Conservation (phyloP, 2,888 invertebrate species). For the Drosophila seclusa region DNA sequence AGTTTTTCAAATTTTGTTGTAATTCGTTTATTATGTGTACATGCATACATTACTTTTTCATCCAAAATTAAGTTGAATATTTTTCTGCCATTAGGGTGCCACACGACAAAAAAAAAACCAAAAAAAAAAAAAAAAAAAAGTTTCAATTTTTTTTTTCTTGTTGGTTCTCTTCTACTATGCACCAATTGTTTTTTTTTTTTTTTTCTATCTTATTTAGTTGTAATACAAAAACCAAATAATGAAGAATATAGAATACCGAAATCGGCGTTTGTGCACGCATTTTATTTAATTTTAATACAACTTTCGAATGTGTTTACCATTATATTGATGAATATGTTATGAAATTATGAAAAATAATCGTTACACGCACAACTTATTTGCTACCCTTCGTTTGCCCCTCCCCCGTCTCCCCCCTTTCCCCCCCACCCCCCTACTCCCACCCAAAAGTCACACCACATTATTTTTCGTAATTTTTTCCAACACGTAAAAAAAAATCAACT, state of each 20-base stretch:
- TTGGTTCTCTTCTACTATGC: conserved; percentile 48
- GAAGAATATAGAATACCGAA: conserved; percentile 40
- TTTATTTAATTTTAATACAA: conserved; percentile 67
- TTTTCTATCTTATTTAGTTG: conserved; percentile 53
- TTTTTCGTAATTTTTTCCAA: conserved; percentile 50
- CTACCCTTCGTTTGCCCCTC: conserved; percentile 34
- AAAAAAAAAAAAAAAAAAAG: conserved; percentile 17
- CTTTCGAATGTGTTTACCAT: conserved; percentile 56
- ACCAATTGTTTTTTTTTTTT: conserved; percentile 56
- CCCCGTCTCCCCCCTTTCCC: not conserved
- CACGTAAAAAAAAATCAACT: conserved; percentile 23
- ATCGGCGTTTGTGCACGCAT: conserved; percentile 85
- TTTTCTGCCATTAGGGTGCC: conserved; percentile 63
- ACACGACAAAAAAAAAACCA: conserved; percentile 19
- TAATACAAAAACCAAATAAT: conserved; percentile 23
- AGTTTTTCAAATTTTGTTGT: conserved; percentile 84
- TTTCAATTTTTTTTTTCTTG: conserved; percentile 49
- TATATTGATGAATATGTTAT: conserved; percentile 42
- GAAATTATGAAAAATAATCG: conserved; percentile 55
- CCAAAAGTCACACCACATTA: conserved; percentile 45
- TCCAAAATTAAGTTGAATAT: conserved; percentile 56
- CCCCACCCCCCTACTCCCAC: not conserved
- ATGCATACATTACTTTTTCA: conserved; percentile 56
- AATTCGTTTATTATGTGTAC: conserved; percentile 76
- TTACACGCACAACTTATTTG: conserved; percentile 51